phyloP scores from a whole-genome alignment of 2,113 vertebrate species.

The Notothenia rossii region DNA sequence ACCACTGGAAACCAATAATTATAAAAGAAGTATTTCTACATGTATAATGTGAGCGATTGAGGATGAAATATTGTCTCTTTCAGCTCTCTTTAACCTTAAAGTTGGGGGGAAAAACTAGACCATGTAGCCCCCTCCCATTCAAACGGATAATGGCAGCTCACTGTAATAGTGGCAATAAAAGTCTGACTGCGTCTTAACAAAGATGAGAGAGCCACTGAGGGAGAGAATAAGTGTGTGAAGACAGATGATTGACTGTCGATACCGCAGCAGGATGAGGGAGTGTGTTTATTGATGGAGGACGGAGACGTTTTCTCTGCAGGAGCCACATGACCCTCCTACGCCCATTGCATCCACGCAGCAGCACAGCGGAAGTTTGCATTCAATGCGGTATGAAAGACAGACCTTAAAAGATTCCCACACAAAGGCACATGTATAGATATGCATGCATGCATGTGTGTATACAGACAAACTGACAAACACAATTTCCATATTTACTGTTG shows the following conservation, averaged over 20 bases:
- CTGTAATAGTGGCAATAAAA: conserved; percentile 63
- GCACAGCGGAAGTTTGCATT: conserved; percentile 53
- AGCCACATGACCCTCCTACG: conserved; percentile 46
- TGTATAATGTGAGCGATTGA: conserved; percentile 34
- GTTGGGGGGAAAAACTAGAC: conserved; percentile 40
- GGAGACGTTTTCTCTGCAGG: conserved; percentile 55
- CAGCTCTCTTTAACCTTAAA: conserved; percentile 56
- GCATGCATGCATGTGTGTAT: conserved; percentile 52
- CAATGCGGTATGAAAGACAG: conserved; percentile 59
- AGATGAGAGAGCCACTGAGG: conserved; percentile 47
- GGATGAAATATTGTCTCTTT: conserved; percentile 36
- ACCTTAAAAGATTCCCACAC: conserved; percentile 73
- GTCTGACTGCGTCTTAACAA: conserved; percentile 48
- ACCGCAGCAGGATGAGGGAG: conserved; percentile 56
- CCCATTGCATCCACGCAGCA: conserved; percentile 40
- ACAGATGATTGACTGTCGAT: conserved; percentile 64
- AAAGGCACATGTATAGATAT: conserved; percentile 67
- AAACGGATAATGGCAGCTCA: conserved; percentile 59
- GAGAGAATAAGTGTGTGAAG: conserved; percentile 51
- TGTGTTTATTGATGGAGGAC: conserved; percentile 63
- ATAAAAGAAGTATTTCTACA: conserved; percentile 43
- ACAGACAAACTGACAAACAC: conserved; percentile 90
- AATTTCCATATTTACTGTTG: conserved; percentile 96
- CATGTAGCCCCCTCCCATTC: conserved; percentile 45
- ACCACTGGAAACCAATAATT: conserved; percentile 60